phyloP scores from a whole-genome alignment of 2,113 vertebrate genomes.

The Abramis brama region DNA sequence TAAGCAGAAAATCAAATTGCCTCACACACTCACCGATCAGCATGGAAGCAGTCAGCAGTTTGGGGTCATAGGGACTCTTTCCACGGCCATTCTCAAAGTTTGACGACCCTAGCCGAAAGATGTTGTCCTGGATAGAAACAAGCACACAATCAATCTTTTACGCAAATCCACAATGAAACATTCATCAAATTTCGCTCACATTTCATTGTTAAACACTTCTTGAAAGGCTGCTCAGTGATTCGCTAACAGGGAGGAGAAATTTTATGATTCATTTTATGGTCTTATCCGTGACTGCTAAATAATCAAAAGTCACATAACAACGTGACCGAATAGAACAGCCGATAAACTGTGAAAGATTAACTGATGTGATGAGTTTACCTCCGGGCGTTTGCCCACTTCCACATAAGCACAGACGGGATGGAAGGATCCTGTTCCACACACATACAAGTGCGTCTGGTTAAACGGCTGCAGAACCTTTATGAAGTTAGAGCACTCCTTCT shows the following conservation, averaged over 20 bases:
- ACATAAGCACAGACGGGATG: slow-evolving; percentile 94
- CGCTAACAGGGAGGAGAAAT: neutral
- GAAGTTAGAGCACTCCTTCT: slow-evolving; percentile 98
- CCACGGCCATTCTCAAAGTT: slow-evolving; percentile 93
- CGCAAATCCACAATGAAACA: neutral
- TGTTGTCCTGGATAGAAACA: slow-evolving; percentile 81
- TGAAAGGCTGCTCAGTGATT: neutral
- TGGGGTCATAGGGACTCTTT: slow-evolving; percentile 97
- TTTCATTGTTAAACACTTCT: neutral
- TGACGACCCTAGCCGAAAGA: slow-evolving; percentile 87
- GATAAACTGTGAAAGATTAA: neutral
- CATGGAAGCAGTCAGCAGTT: slow-evolving; percentile 91
- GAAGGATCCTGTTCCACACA: slow-evolving; percentile 95
- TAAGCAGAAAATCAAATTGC: neutral
- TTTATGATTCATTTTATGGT: neutral
- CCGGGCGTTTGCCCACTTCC: slow-evolving; percentile 90
- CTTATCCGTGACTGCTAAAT: neutral
- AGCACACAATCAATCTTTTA: slow-evolving; percentile 28
- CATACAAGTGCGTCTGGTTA: slow-evolving; percentile 94
- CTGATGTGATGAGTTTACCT: slow-evolving; percentile 75
- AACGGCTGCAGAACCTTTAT: slow-evolving; percentile 92
- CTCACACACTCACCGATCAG: slow-evolving; percentile 72
- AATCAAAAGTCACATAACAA: neutral
- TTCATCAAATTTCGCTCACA: neutral
- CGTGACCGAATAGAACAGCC: neutral